Evolutionary conservation across 1,140 invertebrate species (phyloP), one percentile per base, ranked within the genome.

Genomic region (Phthorimaea operculella): DNA sequence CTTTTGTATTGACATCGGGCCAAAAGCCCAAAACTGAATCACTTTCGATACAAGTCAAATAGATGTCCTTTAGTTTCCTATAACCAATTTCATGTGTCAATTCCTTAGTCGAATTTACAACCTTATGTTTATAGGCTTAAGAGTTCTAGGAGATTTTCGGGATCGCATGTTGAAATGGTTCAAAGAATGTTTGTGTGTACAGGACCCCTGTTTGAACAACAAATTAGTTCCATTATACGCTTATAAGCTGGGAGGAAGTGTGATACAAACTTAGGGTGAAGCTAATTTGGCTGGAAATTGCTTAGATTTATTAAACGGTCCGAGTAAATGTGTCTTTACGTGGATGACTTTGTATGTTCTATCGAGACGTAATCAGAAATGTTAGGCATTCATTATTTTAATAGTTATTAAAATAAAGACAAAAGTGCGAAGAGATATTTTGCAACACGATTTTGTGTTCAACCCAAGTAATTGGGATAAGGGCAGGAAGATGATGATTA

Each of bases 221-320:
- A 80, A 81, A 81, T 81, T 81, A 79, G 75, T 78, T 76, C 62
- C 68, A 81, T 83, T 83, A 83, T 79, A 79, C 75, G 74, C 72
- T 73, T 74, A 71, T 80, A 75, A 74, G 51, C 56, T 65, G 66
- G 72, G 72, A 72, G 66, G 64, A 72, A 64, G 63, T 76, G 55
- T 52, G 34, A 53, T 51, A 16, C 44, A n/a, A 47, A 39, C 36
- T 39, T 47, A 15, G n/a, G 44, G 14, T 17, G 44, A 47, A 15
- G 12, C 8, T 47, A 17, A 15, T 47, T 15, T 16, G 44, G 14
- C 44, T 47, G 44, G 15, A 47, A 47, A 47, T 47, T 47, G 44
- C 14, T 39, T 39, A n/a, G 21, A 28, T 28, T 28, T 4, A 28
- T 28, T 28, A 28, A 28, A 28, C 6, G 6, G 21, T 2, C 6